Evolutionary conservation across 2,888 invertebrate species (phyloP).

Genomic region (Chorisops tibialis): DNA sequence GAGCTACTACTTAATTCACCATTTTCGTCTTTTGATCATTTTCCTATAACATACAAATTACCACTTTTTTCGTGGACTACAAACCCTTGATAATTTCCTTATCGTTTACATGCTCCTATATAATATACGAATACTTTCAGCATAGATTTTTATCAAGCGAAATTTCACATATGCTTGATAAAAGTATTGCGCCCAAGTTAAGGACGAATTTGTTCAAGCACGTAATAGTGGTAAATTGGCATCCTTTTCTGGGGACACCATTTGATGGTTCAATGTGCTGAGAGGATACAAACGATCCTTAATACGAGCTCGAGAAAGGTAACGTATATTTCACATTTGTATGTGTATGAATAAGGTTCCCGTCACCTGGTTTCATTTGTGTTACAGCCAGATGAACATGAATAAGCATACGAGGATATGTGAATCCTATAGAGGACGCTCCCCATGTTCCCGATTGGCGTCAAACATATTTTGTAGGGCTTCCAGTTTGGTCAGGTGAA

Average conservation of each 20-base stretch:
- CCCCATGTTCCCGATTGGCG: not conserved
- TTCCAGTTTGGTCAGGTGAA: not conserved
- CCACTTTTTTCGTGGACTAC: no score
- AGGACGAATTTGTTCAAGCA: slow-evolving; percentile 28
- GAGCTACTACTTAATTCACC: no score
- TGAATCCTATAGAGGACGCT: not conserved
- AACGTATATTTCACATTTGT: no score
- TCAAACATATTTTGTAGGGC: slow-evolving; percentile 12
- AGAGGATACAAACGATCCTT: not conserved
- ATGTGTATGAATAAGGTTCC: not conserved
- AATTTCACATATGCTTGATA: slow-evolving; percentile 19
- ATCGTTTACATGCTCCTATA: no score
- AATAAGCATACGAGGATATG: not conserved
- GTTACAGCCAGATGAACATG: not conserved
- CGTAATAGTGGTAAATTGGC: slow-evolving; percentile 30
- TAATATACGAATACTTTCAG: no score
- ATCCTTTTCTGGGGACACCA: slow-evolving; percentile 26
- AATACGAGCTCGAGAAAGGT: no score
- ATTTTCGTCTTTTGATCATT: no score
- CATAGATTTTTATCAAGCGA: slow-evolving; percentile 28
- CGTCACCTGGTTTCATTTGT: not conserved
- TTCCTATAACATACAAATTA: no score
- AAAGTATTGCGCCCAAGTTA: not conserved
- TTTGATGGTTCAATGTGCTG: slow-evolving; percentile 1
- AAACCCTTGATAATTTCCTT: no score